A percentile compares a stretch with the other conserved stretches of the same genome.
Evolutionary conservation across 2,888 invertebrate species (phyloP).

Genomic region (Zygaena filipendulae): DNA sequence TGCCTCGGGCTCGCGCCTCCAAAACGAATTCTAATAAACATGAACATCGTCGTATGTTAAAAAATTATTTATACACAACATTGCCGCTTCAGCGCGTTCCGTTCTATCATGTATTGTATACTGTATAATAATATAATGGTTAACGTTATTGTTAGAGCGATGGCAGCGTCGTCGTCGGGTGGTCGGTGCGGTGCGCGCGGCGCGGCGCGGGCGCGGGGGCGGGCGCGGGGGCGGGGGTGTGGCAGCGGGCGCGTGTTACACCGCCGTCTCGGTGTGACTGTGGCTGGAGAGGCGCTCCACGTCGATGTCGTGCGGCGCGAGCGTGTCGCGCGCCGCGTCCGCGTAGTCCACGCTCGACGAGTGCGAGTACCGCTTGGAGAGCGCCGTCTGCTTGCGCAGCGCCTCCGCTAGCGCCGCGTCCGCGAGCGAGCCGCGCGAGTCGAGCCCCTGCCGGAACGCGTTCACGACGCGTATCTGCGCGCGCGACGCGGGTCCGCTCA

Average conservation of each 20-base stretch:
- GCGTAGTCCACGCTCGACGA: constrained; percentile 90
- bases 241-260: constrained; percentile 62
- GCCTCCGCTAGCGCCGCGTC: constrained; percentile 94
- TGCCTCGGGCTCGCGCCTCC: no score
- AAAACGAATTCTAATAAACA: no score
- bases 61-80: no score
- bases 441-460: constrained; percentile 99
- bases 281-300: constrained; percentile 92
- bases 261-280: constrained; percentile 95
- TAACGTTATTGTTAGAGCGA: constrained; percentile 35
- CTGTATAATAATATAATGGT: background rate
- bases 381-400: constrained; percentile 92
- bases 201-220: constrained; percentile 22
- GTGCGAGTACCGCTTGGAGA: constrained; percentile 92
- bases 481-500: no score
- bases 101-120: background rate
- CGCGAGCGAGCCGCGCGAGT: constrained; percentile 93
- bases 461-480: constrained; percentile 99
- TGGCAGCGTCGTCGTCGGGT: constrained; percentile 36
- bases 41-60: no score
- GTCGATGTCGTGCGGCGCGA: constrained; percentile 92
- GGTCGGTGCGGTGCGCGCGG: constrained; percentile 16
- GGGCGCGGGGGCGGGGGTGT: constrained; percentile 17
- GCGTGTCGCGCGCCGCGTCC: constrained; percentile 87
- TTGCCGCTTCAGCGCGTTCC: constrained; percentile 12